Base-by-base conservation (phyloP, 1,140 invertebrate genomes). In the Eueides isabella region DNA sequence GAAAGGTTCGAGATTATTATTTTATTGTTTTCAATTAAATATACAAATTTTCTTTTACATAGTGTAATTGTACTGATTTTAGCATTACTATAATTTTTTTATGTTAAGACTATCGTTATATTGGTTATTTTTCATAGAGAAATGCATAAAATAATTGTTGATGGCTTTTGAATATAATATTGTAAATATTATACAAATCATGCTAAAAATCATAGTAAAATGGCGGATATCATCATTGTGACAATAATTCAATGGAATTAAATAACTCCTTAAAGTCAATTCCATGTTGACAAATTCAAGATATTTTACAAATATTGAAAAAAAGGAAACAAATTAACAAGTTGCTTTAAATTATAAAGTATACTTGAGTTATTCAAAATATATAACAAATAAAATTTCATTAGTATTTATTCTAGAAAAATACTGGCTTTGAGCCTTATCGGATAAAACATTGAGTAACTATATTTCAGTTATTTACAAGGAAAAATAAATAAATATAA, bases 341-440 rank as follows among this genome's bases (percentile, higher is more conserved):
- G 48, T 26, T 26, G 48, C 48, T 55, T 55, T 55, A 55, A 19
- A 26, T 55, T 23, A 26, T 55, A 55, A 26, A 55, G 48, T 26
- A 26, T 11, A 55, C 48, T 55, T n/a, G n/a, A 7, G n/a, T 9
- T n/a, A 44, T 19, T 19, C n/a, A 19, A 44, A 44, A n/a, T 44
- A 19, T 55, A 55, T 55, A 55, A 23, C 48, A 55, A 55, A 2
- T 23, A 12, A n/a, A 55, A 9, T 23, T 38, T 62, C n/a, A 38
- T 63, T 35, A 26, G 23, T 48, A 16, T 44, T 61, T 67, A 67
- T 28, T 38, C 35, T 69, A 69, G 30, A 38, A 23, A 38, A 74
- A 74, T 74, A 74, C 72, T 74, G 72, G 72, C 72, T 55, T 74
- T 48, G 38, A 74, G 72, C 72, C 67, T 69, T 69, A 69, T n/a